phyloP scores from a whole-genome alignment of 2,113 vertebrate genomes.

The Neotoma lepida region DNA sequence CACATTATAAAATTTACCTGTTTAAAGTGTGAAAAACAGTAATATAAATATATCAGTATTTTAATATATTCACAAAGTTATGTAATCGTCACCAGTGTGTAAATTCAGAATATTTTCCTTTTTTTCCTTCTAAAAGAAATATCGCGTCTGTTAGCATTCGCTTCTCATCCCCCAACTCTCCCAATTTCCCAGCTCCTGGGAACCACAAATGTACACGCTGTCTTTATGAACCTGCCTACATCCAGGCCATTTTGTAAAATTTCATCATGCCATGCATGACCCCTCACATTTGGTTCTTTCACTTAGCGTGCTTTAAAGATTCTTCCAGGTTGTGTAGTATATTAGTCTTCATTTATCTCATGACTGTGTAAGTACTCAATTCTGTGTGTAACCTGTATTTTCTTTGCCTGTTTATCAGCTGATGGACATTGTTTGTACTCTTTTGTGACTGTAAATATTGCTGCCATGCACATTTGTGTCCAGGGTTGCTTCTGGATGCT shows the following conservation, averaged over 20 bases:
- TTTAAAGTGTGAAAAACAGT: constrained; percentile 27
- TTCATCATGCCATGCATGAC: background rate
- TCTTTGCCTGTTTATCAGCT: background rate
- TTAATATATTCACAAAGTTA: constrained; percentile 24
- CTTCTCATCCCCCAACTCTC: background rate
- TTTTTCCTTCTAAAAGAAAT: background rate
- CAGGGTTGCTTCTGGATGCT: background rate
- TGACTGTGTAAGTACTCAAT: background rate
- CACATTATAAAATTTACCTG: background rate
- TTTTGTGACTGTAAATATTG: background rate
- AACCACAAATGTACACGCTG: background rate
- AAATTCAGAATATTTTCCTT: constrained; percentile 39
- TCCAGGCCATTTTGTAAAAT: background rate
- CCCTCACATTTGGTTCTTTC: background rate
- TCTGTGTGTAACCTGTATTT: background rate
- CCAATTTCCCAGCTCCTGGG: background rate
- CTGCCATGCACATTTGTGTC: background rate
- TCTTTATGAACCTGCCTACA: constrained; percentile 8
- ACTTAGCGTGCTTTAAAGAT: constrained; percentile 23
- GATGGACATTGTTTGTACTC: background rate
- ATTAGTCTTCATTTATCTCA: constrained; percentile 22
- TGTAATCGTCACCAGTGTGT: background rate
- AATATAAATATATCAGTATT: background rate
- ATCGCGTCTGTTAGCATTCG: background rate
- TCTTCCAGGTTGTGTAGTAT: background rate